phyloP scores from a whole-genome alignment of 2,888 invertebrate species.

The Atrina japonica region DNA sequence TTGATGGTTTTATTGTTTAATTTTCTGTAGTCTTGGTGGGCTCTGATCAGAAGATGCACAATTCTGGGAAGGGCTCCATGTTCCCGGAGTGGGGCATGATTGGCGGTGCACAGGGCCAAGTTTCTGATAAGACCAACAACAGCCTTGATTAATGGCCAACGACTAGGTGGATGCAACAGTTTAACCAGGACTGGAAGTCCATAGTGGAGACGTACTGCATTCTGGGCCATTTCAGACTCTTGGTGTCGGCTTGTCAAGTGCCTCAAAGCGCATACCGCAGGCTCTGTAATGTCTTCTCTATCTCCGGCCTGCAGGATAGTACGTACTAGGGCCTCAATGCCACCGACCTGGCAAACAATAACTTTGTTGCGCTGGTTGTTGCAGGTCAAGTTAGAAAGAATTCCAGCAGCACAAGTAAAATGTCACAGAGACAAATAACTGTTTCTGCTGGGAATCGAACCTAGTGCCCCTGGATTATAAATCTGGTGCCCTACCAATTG shows the following conservation, averaged over 20 bases:
- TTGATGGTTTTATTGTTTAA: too few species aligned
- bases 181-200: slow-evolving; percentile 96
- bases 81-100: slow-evolving; percentile 96
- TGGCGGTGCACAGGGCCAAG: slow-evolving; percentile 96
- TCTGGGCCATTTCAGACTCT: slow-evolving; percentile 98
- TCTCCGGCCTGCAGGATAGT: slow-evolving; percentile 90
- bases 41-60: slow-evolving; percentile 94
- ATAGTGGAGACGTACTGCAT: slow-evolving; percentile 92
- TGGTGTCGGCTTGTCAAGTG: slow-evolving; percentile 98
- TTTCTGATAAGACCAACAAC: slow-evolving; percentile 98
- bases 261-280: slow-evolving; percentile 98
- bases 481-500: too few species aligned
- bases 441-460: too few species aligned
- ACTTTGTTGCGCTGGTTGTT: slow-evolving; percentile 99
- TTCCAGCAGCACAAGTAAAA: slow-evolving; percentile 99
- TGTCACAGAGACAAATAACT: too few species aligned
- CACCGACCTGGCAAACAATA: slow-evolving; percentile 92
- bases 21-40: slow-evolving; percentile 97
- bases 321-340: slow-evolving; percentile 97
- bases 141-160: slow-evolving; percentile 99
- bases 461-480: too few species aligned
- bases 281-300: slow-evolving; percentile 97
- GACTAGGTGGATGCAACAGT: slow-evolving; percentile 96
- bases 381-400: slow-evolving; percentile 98
- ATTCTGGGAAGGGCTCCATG: slow-evolving; percentile 97